Evolutionary conservation across 2,797 vertebrate species (phyloP).

Genomic region (Anableps anableps): DNA sequence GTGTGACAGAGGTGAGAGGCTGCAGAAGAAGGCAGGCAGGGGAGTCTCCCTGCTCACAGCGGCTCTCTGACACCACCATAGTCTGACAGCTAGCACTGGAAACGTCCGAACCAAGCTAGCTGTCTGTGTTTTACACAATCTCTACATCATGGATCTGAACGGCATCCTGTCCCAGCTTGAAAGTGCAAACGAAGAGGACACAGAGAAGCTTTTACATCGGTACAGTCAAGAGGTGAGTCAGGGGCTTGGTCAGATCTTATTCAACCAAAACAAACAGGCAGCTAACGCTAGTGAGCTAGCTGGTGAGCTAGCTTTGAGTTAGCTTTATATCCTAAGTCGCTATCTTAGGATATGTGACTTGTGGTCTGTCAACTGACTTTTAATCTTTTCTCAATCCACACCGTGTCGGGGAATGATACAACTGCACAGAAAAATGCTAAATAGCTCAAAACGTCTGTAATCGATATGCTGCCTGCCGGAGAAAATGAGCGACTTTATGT

Average conservation of each 20-base stretch:
- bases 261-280: slow-evolving; percentile 61
- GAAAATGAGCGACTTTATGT: background rate
- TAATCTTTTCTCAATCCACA: background rate
- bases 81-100: slow-evolving; percentile 44
- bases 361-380: background rate
- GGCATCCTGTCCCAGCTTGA: slow-evolving; percentile 82
- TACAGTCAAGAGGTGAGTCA: slow-evolving; percentile 89
- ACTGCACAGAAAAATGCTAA: background rate
- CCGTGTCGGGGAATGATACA: accelerated
- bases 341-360: background rate
- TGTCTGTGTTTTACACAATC: slow-evolving; percentile 1
- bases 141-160: slow-evolving; percentile 79
- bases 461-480: slow-evolving; percentile 35
- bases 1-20: background rate
- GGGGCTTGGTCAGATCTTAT: background rate
- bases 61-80: slow-evolving; percentile 25
- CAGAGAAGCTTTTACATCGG: slow-evolving; percentile 80
- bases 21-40: slow-evolving; percentile 7
- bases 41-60: slow-evolving; percentile 58
- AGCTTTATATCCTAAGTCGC: background rate
- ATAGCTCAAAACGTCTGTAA: background rate
- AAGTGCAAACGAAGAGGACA: slow-evolving; percentile 72
- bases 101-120: slow-evolving; percentile 12
- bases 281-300: slow-evolving; percentile 51
- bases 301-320: slow-evolving; percentile 24